These are phyloP conservation scores for Vandiemenella viatica DNA, from an alignment of 2,888 invertebrate species.

Conservation along the genomic window DNA sequence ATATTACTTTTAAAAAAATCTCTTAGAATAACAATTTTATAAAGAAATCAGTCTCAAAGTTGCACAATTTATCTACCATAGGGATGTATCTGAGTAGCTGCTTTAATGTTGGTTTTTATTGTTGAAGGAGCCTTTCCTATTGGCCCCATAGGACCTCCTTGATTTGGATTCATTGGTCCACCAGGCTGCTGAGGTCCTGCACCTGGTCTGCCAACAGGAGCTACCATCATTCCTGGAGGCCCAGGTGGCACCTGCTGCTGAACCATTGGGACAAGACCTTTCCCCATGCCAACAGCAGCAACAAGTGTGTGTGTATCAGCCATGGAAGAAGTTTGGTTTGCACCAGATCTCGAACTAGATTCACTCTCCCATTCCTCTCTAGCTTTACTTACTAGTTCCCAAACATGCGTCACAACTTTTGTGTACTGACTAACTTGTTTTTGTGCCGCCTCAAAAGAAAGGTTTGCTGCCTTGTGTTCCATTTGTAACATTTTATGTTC, in stretches of 20 bases:
- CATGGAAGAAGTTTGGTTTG: constrained; percentile 60
- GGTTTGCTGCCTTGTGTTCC: constrained; percentile 61
- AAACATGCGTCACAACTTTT: constrained; percentile 80
- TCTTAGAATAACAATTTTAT: too few species aligned
- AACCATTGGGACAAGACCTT: constrained; percentile 49
- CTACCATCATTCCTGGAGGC: constrained; percentile 34
- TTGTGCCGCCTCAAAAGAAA: constrained; percentile 61
- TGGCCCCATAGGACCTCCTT: constrained; percentile 30
- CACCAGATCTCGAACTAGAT: constrained; percentile 52
- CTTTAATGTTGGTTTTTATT: constrained; percentile 85
- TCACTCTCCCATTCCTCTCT: constrained; percentile 93
- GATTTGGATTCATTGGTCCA: constrained; percentile 39
- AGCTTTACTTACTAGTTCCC: constrained; percentile 80
- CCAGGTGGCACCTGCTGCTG: constrained; percentile 25
- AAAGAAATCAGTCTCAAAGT: too few species aligned
- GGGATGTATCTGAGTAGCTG: constrained; percentile 77
- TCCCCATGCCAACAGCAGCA: constrained; percentile 79
- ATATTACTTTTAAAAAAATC: too few species aligned
- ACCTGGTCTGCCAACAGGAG: constrained; percentile 32
- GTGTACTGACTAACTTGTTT: constrained; percentile 89
- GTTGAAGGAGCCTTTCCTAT: constrained; percentile 77
- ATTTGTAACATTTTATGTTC: constrained; percentile 76
- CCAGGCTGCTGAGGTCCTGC: constrained; percentile 25
- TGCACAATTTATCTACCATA: constrained; percentile 58
- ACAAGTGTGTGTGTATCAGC: constrained; percentile 79